Conservation (phyloP, 1,140 invertebrate species). For the Euglossa dilemma region DNA sequence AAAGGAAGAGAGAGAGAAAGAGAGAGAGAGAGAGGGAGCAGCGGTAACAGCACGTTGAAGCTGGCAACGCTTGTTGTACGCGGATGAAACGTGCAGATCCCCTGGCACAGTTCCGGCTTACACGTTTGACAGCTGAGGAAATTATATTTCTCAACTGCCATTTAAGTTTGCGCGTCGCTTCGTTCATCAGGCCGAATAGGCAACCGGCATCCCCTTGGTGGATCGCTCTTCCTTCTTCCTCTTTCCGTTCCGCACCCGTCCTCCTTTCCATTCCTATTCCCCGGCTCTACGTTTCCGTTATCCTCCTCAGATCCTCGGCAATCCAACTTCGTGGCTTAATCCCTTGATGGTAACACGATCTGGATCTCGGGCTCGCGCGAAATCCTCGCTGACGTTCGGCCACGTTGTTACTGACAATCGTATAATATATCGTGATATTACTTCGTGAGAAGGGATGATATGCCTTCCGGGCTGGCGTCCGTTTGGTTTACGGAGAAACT, state of each 20-base stretch:
- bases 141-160: conserved; percentile 81
- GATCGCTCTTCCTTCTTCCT: conserved; percentile 54
- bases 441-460: conserved; percentile 35
- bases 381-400: conserved; percentile 71
- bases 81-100: conserved; percentile 54
- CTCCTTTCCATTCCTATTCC: conserved; percentile 49
- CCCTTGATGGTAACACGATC: conserved; percentile 75
- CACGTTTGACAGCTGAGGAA: conserved; percentile 78
- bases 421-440: conserved; percentile 51
- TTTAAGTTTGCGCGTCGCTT: conserved; percentile 76
- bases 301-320: conserved; percentile 61
- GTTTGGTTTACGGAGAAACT: not conserved
- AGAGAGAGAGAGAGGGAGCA: not conserved
- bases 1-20: not conserved
- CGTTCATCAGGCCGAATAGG: conserved; percentile 72
- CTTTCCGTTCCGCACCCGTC: conserved; percentile 45
- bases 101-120: conserved; percentile 71
- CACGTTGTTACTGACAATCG: conserved; percentile 55
- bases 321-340: conserved; percentile 69
- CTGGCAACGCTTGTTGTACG: conserved; percentile 50
- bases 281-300: conserved; percentile 52
- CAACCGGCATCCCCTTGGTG: conserved; percentile 48
- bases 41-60: conserved; percentile 18
- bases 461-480: not conserved
- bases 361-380: conserved; percentile 66